A percentile compares a stretch with the other conserved stretches of the same genome.
phyloP scores from a whole-genome alignment of 2,113 vertebrate species.

The Gopherus evgoodei region DNA sequence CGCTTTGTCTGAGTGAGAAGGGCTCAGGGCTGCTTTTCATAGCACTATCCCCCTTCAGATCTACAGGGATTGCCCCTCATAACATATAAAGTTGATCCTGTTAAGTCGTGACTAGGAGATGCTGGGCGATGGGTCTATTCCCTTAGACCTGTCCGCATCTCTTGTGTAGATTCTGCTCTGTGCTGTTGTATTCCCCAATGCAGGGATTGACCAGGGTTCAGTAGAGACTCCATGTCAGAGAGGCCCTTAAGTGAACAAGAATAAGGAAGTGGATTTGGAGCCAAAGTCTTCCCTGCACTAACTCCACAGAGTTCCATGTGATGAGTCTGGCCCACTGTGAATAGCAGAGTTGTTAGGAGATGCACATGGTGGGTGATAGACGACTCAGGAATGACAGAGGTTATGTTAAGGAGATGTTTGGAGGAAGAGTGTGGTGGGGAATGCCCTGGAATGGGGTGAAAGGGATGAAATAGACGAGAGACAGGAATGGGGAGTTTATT shows the following conservation, averaged over 20 bases:
- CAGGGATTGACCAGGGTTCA: background rate
- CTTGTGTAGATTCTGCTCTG: background rate
- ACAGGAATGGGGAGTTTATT: background rate
- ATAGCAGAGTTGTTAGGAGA: background rate
- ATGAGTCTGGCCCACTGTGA: fast-evolving
- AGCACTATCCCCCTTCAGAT: background rate
- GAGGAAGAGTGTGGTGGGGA: background rate
- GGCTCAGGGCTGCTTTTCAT: background rate
- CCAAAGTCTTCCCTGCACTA: background rate
- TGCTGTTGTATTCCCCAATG: background rate
- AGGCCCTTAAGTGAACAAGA: background rate
- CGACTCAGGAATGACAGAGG: background rate
- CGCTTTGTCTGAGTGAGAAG: background rate
- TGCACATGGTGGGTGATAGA: background rate
- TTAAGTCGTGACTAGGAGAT: background rate
- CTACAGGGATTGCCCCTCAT: background rate
- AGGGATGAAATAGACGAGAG: background rate
- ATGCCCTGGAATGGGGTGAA: background rate
- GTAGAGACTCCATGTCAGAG: background rate
- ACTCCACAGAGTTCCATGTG: background rate
- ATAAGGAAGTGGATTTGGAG: background rate
- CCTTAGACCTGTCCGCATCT: background rate
- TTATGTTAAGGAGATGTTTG: background rate
- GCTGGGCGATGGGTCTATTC: background rate
- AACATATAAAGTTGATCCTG: background rate